Evolutionary conservation across 1,140 invertebrate species (phyloP).

Genomic region (Zaprionus tsacasi): DNA sequence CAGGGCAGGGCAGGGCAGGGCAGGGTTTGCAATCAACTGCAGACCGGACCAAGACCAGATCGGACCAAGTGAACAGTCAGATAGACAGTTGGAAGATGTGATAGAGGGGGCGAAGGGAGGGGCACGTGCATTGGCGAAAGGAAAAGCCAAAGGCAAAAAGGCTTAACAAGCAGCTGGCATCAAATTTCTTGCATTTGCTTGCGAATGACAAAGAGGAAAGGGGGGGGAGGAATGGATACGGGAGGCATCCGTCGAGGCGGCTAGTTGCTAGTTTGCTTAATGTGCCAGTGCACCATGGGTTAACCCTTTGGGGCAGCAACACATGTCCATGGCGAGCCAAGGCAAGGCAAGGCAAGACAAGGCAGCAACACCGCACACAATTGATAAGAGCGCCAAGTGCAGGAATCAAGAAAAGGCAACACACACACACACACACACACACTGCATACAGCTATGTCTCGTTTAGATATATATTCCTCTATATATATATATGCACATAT

Average conservation of each 20-base stretch:
- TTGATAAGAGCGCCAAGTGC: constrained; percentile 73
- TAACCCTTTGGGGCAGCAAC: constrained; percentile 42
- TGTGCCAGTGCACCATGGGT: constrained; percentile 26
- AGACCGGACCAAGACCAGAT: constrained; percentile 28
- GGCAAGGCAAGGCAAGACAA: constrained; percentile 26
- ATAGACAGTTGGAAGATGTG: neutral
- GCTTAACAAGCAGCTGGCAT: constrained; percentile 54
- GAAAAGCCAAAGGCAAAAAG: constrained; percentile 51
- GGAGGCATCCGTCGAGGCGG: constrained; percentile 7
- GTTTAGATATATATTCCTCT: constrained; percentile 10
- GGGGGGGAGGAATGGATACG: neutral
- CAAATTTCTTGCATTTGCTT: constrained; percentile 52
- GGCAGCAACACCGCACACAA: constrained; percentile 46
- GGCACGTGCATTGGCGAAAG: constrained; percentile 25
- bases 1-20: constrained; percentile 3
- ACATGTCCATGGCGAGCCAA: constrained; percentile 47
- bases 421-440: constrained; percentile 13
- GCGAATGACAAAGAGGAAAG: constrained; percentile 43
- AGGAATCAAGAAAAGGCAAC: constrained; percentile 52
- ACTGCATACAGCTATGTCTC: constrained; percentile 2
- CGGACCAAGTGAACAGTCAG: constrained; percentile 10
- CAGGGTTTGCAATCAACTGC: neutral
- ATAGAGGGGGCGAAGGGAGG: neutral
- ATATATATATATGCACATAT: constrained; percentile 34
- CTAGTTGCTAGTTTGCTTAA: constrained; percentile 48